These are phyloP conservation scores for Sinodicranocentrus sp. DNA, from an alignment of 2,888 invertebrate genomes.

Conservation along the genomic window DNA sequence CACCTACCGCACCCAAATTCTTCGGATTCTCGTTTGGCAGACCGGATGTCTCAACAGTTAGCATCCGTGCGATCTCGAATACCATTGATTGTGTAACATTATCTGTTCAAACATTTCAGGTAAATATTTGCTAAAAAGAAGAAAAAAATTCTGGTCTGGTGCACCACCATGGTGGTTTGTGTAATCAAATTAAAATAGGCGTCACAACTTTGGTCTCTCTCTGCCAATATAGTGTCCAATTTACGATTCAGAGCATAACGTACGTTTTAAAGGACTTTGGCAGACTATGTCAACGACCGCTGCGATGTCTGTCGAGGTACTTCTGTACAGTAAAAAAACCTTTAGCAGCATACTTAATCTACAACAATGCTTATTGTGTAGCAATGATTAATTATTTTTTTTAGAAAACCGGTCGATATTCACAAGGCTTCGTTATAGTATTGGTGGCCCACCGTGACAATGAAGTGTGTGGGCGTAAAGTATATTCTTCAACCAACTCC, in stretches of 20 bases:
- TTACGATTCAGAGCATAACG: conserved; percentile 82
- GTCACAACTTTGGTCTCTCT: no score
- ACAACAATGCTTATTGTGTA: no score
- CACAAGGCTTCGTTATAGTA: conserved; percentile 70
- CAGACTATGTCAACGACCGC: conserved; percentile 74
- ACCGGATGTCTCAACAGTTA: conserved; percentile 79
- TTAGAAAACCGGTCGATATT: conserved; percentile 54
- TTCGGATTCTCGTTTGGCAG: conserved; percentile 82
- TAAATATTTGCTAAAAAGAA: no score
- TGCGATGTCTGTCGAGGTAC: conserved; percentile 73
- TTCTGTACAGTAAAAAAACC: no score
- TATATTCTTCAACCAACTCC: no score
- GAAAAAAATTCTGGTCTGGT: no score
- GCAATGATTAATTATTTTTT: no score
- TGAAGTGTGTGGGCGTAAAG: conserved; percentile 39
- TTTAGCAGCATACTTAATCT: no score
- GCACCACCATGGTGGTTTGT: no score
- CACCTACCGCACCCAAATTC: conserved; percentile 83
- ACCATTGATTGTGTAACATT: conserved; percentile 86
- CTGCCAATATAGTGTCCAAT: conserved; percentile 89
- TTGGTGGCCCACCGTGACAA: conserved; percentile 69
- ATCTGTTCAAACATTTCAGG: conserved; percentile 83
- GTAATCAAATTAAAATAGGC: no score
- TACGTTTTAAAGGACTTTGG: conserved; percentile 85
- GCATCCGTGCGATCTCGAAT: conserved; percentile 83